phyloP scores from a whole-genome alignment of 2,113 vertebrate genomes.

The Phaetusa simplex region DNA sequence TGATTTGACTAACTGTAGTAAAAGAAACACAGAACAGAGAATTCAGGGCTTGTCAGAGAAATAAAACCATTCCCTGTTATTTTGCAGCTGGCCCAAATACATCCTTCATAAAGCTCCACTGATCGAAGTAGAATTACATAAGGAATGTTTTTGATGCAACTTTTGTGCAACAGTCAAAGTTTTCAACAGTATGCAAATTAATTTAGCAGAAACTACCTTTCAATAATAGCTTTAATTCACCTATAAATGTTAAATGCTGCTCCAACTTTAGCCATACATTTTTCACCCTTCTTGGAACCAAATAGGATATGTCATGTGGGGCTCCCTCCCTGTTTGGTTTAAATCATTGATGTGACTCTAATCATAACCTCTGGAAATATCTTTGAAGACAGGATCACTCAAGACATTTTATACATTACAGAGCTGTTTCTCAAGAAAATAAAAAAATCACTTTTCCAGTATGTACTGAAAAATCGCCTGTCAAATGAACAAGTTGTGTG shows the following conservation, averaged over 20 bases:
- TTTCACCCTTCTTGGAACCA: neutral
- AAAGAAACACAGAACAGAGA: neutral
- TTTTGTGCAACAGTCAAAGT: neutral
- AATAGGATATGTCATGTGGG: neutral
- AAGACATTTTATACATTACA: slow-evolving; percentile 26
- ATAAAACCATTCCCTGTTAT: neutral
- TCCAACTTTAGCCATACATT: neutral
- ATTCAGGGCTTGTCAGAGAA: neutral
- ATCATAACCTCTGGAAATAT: slow-evolving; percentile 5
- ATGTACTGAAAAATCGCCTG: neutral
- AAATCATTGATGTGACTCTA: neutral
- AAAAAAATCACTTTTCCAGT: neutral
- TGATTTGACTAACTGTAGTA: neutral
- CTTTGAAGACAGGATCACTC: slow-evolving; percentile 23
- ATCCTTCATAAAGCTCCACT: neutral
- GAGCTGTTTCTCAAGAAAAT: slow-evolving; percentile 4
- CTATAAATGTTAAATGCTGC: neutral
- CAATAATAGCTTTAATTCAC: neutral
- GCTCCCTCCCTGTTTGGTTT: neutral
- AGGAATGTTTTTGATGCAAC: neutral
- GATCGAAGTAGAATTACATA: neutral
- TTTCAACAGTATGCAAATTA: neutral
- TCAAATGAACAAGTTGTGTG: neutral
- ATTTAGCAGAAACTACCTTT: neutral
- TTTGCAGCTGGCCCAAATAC: neutral